Conservation (phyloP, 2,888 invertebrate genomes). For the Hemaris fuciformis region DNA sequence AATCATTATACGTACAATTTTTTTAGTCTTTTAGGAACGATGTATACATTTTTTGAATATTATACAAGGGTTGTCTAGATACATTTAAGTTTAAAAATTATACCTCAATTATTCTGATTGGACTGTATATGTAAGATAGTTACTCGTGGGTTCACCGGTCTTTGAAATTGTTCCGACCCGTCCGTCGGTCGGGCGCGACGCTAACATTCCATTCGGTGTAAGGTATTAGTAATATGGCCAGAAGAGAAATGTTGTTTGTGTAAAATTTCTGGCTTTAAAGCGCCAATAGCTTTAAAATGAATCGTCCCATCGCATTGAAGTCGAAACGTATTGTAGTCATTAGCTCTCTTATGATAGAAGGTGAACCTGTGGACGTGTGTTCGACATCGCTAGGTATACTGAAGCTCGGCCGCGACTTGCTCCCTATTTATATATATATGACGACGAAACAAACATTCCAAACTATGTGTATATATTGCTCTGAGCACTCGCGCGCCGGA, state of each 20-base stretch:
- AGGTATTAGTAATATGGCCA: conserved; percentile 38
- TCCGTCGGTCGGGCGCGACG: conserved; percentile 1
- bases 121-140: conserved; percentile 58
- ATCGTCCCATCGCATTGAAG: conserved; percentile 70
- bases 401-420: not conserved
- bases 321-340: conserved; percentile 64
- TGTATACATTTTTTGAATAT: conserved; percentile 47
- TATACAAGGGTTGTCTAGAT: conserved; percentile 58
- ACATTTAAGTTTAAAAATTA: conserved; percentile 52
- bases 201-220: conserved; percentile 36
- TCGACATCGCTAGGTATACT: not conserved
- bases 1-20: conserved; percentile 57
- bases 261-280: conserved; percentile 31
- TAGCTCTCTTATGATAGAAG: conserved; percentile 54
- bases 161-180: conserved; percentile 11
- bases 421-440: too few relatives aligned
- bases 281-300: conserved; percentile 63
- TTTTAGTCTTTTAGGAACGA: conserved; percentile 45
- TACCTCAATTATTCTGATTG: conserved; percentile 63
- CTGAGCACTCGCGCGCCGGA: not conserved
- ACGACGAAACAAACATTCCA: not conserved
- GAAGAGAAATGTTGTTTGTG: conserved; percentile 25
- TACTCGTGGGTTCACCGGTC: conserved; percentile 39
- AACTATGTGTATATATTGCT: conserved; percentile 12
- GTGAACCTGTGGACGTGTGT: conserved; percentile 14